Evolutionary conservation across 2,113 vertebrate species (phyloP).

Genomic region (Sorex araneus): DNA sequence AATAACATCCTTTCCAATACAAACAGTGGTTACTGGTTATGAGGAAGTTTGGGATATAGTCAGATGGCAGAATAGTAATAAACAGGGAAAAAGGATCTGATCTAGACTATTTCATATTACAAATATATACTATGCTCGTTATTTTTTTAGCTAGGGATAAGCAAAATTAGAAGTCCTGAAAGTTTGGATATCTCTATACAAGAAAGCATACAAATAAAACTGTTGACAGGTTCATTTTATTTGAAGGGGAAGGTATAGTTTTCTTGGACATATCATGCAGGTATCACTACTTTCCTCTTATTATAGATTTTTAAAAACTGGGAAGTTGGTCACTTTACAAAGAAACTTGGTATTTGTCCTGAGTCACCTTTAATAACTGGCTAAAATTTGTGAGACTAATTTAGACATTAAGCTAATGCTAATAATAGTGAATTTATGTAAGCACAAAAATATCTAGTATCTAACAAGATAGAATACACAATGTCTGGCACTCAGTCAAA

Average conservation of each 20-base stretch:
- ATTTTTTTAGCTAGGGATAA: background rate
- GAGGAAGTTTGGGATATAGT: background rate
- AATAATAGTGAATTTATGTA: constrained; percentile 8
- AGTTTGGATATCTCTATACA: background rate
- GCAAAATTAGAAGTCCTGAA: background rate
- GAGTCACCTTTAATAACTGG: background rate
- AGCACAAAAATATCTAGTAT: background rate
- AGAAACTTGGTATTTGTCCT: constrained; percentile 40
- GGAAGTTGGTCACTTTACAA: background rate
- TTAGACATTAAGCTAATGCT: constrained; percentile 23
- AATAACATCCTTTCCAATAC: constrained; percentile 48
- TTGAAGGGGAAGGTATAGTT: background rate
- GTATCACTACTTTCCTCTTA: background rate
- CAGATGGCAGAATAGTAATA: background rate
- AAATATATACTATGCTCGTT: background rate
- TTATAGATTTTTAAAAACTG: background rate
- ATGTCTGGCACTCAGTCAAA: constrained; percentile 10
- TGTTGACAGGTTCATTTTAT: background rate
- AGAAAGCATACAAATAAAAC: background rate
- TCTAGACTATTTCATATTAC: background rate
- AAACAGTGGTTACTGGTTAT: background rate
- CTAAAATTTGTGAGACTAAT: background rate
- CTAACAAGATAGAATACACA: constrained; percentile 15
- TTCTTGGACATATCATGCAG: background rate
- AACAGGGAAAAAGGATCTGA: background rate